Conservation (phyloP, 30 jellyfish, hydroid and myxozoan genomes). For the Cassiopea andromeda region DNA sequence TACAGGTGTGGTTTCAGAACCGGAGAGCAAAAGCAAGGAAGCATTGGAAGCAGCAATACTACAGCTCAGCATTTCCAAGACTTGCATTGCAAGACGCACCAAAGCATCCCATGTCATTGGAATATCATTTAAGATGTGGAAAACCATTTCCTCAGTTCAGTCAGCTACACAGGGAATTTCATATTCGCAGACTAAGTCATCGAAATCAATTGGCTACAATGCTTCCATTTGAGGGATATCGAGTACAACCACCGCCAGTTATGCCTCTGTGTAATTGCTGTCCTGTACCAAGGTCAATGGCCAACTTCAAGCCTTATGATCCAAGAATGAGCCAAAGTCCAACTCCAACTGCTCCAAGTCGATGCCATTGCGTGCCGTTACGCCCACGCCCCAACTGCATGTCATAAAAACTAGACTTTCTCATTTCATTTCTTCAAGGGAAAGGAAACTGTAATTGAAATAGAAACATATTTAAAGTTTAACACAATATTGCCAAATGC, state of each 20-base stretch:
- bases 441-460: too few relatives aligned
- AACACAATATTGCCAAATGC: too few relatives aligned
- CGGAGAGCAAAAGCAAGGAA: slow-evolving; percentile 73
- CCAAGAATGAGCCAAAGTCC: slow-evolving; percentile 69
- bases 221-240: slow-evolving; percentile 38
- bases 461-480: too few relatives aligned
- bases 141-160: slow-evolving; percentile 30
- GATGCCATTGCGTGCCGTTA: slow-evolving; percentile 56
- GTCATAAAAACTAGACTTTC: slow-evolving; percentile 2
- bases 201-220: slow-evolving; percentile 8
- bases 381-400: slow-evolving; percentile 66
- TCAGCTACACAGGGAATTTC: slow-evolving; percentile 56
- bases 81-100: slow-evolving; percentile 11
- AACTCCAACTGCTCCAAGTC: slow-evolving; percentile 37
- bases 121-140: slow-evolving; percentile 30
- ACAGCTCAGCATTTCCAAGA: slow-evolving; percentile 20
- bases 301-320: slow-evolving; percentile 57
- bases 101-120: slow-evolving; percentile 18
- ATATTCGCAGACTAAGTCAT: slow-evolving; percentile 22
- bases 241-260: slow-evolving; percentile 41
- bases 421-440: neutral
- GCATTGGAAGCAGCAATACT: slow-evolving; percentile 70
- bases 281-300: slow-evolving; percentile 56
- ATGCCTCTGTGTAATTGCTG: slow-evolving; percentile 63
- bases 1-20: slow-evolving; percentile 74